Conservation (phyloP, 2,797 vertebrate species). For the Pipistrellus pipistrellus region DNA sequence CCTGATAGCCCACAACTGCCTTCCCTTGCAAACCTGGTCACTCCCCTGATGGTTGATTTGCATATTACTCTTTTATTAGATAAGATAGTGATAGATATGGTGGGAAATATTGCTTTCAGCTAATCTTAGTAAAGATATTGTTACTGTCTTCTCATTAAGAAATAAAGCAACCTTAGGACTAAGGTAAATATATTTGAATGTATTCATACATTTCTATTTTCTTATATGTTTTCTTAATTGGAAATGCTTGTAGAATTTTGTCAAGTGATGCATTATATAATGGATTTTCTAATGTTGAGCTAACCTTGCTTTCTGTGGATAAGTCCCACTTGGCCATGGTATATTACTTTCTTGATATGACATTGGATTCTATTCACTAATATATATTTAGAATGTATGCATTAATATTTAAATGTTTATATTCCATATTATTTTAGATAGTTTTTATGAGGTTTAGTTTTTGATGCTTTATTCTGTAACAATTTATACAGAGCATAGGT, state of each 20-base stretch:
- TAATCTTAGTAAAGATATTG: neutral
- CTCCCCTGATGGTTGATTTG: no score
- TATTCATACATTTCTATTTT: neutral
- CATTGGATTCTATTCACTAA: neutral
- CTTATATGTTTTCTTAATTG: neutral
- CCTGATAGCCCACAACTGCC: no score
- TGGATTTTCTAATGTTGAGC: neutral
- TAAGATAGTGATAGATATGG: neutral
- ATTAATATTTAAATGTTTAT: neutral
- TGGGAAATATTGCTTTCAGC: neutral
- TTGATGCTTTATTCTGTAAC: neutral
- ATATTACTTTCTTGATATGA: neutral
- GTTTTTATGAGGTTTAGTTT: neutral
- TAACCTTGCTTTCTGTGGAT: neutral
- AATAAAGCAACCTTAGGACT: neutral
- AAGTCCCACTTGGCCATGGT: neutral
- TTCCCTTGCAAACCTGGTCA: no score
- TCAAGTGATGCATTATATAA: neutral
- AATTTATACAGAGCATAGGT: neutral
- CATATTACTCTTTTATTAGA: no score
- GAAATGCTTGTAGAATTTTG: neutral
- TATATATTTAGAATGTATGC: slow-evolving; percentile 28
- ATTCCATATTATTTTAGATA: neutral
- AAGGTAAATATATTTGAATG: neutral
- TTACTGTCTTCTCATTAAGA: neutral